Evolutionary conservation across 1,140 invertebrate species (phyloP), one percentile per base, ranked within the genome.

Genomic region (Formica selysi): DNA sequence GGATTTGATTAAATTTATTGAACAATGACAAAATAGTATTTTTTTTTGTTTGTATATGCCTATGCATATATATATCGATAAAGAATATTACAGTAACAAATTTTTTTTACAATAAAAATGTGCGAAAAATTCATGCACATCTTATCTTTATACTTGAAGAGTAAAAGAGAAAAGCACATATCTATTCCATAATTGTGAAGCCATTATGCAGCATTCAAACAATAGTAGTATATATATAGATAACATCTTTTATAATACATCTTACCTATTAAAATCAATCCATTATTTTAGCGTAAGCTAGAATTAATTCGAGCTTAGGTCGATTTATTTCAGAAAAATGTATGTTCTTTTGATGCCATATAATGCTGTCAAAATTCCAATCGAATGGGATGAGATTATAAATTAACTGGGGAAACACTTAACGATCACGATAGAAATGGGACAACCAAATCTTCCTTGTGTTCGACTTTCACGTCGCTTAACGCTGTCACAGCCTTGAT

Each of bases 391-490:
- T 80, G 64, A 73, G 57, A 41, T 41, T 88, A 57, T 54, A 57
- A 84, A 64, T 87, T 57, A 87, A 54, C 65, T 48, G 70, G 83
- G 48, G 83, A 85, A 62, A 65, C 64, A 38, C 26, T 59, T 32
- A 68, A 87, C 80, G 87, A 94, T 95, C 94, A 95, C 90, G 94
- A 94, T 62, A 95, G 95, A 95, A 98, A 98, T 7, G 97, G 97
- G 22, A 98, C 97, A 54, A 98, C 97, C 88, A 98, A 94, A 92
- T 98, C 97, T 93, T 98, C 97, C 93, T 97, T 97, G 91, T 98
- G 97, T 91, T 97, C 96, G 76, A 98, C 97, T 93, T 97, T 96
- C 4, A 98, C 95, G 76, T 97, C 96, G 54, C 96, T 95, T 81
- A 97, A 95, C 26, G 97, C 97, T n/a, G 95, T 94, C 2, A 96